Evolutionary conservation across 1,140 invertebrate species (phyloP), one percentile per base, ranked within the genome.

Genomic region (Ceratina japonica): DNA sequence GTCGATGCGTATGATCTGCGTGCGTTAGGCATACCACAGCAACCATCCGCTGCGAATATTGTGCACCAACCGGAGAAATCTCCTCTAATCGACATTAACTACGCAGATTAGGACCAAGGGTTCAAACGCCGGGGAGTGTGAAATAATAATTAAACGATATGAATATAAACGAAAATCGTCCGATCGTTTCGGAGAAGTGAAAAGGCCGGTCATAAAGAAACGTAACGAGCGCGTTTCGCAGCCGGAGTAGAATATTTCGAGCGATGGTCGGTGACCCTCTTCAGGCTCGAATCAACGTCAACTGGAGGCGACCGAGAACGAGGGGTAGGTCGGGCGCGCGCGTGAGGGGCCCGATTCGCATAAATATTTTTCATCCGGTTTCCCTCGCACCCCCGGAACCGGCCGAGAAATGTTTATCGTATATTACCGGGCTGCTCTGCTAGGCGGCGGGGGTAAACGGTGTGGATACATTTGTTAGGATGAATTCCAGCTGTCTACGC

Each of bases 401-500:
- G 71, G 65, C 84, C 70, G 82, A 81, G 81, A 90, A 89, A 84
- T 88, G 83, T 90, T 86, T 87, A 90, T 89, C 90, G 89, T 89
- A 89, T 87, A 89, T 90, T 90, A 89, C 81, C 75, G 2, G 1
- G 81, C 70, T 65, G 63, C 72, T 77, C 64, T 70, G 72, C 64
- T 66, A 73, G 64, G 74, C 72, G 69, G 37, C 72, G 79, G 69
- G 74, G 73, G 64, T 72, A 74, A 72, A 77, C 72, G 69, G 37
- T 51, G 69, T 74, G 76, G 85, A 87, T 80, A 86, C 80, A 90
- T 91, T 90, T 85, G 87, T 91, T 90, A 89, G 90, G 85, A 91
- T 90, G 88, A 91, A 91, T 91, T 91, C 90, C 90, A 87, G 83
- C 80, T 86, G 87, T 87, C 87, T 80, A 79, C 83, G 80, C 82